Percentiles rank a stretch among this genome's conserved stretches.
Conservation (phyloP, 1,140 invertebrate genomes). For the Microplitis mediator region DNA sequence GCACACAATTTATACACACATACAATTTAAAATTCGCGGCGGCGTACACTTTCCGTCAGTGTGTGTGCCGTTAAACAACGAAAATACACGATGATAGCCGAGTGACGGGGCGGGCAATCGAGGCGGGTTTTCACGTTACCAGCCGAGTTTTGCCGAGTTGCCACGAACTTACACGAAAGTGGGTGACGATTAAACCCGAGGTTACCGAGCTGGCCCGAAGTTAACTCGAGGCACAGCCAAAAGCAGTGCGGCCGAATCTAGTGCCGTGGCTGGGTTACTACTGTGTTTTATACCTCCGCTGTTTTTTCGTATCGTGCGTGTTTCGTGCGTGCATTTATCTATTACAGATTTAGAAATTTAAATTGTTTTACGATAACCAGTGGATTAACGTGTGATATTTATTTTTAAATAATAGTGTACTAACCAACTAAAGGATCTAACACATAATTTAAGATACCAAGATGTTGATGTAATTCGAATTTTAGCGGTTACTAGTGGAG, state of each 20-base stretch:
- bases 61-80: neutral
- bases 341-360: neutral
- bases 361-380: neutral
- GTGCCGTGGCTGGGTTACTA: constrained; percentile 37
- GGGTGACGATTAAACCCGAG: constrained; percentile 17
- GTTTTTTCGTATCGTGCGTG: constrained; percentile 8
- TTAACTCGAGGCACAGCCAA: constrained; percentile 28
- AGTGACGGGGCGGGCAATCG: constrained; percentile 22
- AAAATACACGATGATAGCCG: constrained; percentile 21
- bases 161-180: neutral
- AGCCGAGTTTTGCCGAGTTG: neutral
- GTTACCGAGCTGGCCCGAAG: constrained; percentile 23
- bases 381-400: neutral
- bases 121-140: neutral
- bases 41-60: neutral
- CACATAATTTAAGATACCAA: too few species aligned
- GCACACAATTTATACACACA: neutral
- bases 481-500: too few species aligned
- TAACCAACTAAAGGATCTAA: neutral
- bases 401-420: neutral
- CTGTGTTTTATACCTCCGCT: neutral
- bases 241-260: constrained; percentile 34
- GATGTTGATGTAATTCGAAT: too few species aligned
- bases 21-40: neutral
- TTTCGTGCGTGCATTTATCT: constrained; percentile 1